Conservation (phyloP, 1,140 invertebrate species). For the Sarcophaga peregrina region DNA sequence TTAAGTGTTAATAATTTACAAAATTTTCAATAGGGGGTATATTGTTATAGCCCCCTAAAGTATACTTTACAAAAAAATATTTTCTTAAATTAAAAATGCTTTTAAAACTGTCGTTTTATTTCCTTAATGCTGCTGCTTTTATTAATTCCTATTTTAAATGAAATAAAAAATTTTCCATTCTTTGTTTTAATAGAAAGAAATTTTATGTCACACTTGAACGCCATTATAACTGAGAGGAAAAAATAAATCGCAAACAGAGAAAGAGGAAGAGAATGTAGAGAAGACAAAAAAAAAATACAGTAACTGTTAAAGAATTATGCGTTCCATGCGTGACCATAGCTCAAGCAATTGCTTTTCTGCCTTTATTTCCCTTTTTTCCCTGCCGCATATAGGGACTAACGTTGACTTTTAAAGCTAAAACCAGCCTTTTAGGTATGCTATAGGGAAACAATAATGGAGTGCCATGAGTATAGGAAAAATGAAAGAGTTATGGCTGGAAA, state of each 20-base stretch:
- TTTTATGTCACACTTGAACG: constrained; percentile 27
- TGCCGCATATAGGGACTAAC: too few species aligned
- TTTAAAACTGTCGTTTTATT: neutral
- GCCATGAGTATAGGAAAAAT: neutral
- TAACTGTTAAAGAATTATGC: neutral
- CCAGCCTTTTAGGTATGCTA: too few species aligned
- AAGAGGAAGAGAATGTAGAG: neutral
- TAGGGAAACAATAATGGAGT: neutral
- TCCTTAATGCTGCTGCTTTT: too few species aligned
- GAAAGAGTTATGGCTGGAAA: constrained; percentile 21
- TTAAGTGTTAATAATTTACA: neutral
- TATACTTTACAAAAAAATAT: neutral
- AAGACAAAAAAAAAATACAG: too few species aligned
- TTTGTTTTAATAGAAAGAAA: neutral
- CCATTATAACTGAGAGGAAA: neutral
- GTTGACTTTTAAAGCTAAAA: too few species aligned
- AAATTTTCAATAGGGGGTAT: neutral
- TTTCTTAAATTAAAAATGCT: neutral
- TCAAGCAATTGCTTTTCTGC: neutral
- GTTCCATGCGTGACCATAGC: constrained; percentile 21
- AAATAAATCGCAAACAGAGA: too few species aligned
- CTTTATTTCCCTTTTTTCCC: too few species aligned
- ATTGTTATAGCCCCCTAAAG: neutral
- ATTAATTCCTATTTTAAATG: too few species aligned
- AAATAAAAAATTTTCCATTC: neutral